Evolutionary conservation across 2,888 invertebrate species (phyloP), one percentile per base, ranked within the genome.

Genomic region (Zonitis immaculata): DNA sequence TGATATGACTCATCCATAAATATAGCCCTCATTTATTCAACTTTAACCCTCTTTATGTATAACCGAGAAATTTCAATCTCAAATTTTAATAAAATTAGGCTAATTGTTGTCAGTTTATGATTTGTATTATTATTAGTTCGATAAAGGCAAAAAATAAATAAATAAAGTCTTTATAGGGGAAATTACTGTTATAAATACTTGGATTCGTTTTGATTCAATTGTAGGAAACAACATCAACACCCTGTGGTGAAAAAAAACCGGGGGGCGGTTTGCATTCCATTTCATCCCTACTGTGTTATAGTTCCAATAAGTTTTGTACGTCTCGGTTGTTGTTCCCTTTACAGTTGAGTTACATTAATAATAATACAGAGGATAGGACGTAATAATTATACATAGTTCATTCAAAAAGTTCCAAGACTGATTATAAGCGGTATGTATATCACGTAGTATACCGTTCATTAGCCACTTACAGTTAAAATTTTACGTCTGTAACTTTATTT

Each of bases 111-210:
- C n/a, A n/a, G n/a, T n/a, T n/a, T n/a, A n/a, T n/a, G n/a, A n/a
- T n/a, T n/a, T n/a, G n/a, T n/a, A n/a, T n/a, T n/a, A n/a, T n/a
- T n/a, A n/a, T n/a, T n/a, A n/a, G n/a, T n/a, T n/a, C n/a, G n/a
- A n/a, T n/a, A n/a, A n/a, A n/a, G n/a, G n/a, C n/a, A n/a, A n/a
- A n/a, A n/a, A n/a, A n/a, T n/a, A n/a, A n/a, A n/a, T n/a, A n/a
- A n/a, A n/a, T n/a, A n/a, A n/a, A n/a, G n/a, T n/a, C n/a, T n/a
- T n/a, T n/a, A n/a, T 22, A 47, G 45, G 51, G 51, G 52, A 46
- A 52, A 58, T 56, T 53, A 52, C 56, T 54, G 56, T 60, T 56
- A 58, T 51, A 25, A n/a, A n/a, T 52, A 57, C 52, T 58, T 58
- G 46, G 54, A 49, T 58, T 58, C 45, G 49, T 51, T 49, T 45